A percentile compares a stretch with the other conserved stretches of the same genome.
phyloP scores from a whole-genome alignment of 2,113 vertebrate genomes.

The Burhinus bistriatus region DNA sequence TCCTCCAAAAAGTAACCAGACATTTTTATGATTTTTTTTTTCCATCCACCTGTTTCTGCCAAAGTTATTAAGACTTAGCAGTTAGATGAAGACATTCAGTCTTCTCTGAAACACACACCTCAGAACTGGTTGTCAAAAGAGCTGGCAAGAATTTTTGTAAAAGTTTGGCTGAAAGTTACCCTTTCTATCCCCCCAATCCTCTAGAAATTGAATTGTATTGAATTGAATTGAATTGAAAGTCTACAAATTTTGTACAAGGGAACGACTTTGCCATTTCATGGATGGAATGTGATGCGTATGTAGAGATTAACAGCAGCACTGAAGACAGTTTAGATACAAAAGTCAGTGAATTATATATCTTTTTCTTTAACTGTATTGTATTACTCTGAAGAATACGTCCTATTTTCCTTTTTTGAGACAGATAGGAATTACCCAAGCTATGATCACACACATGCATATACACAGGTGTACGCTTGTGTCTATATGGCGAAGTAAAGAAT shows the following conservation, averaged over 20 bases:
- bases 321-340: not conserved
- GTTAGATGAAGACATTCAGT: not conserved
- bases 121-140: not conserved
- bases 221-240: not conserved
- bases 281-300: not conserved
- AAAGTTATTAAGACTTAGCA: not conserved
- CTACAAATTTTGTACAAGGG: not conserved
- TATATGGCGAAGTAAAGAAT: not conserved
- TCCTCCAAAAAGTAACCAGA: not conserved
- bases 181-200: not conserved
- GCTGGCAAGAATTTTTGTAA: not conserved
- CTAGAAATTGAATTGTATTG: not conserved
- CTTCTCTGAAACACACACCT: not conserved
- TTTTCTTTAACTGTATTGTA: not conserved
- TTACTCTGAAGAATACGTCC: not conserved
- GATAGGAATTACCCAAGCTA: not conserved
- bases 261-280: not conserved
- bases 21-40: not conserved
- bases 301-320: not conserved
- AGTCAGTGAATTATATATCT: not conserved
- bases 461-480: fast-evolving
- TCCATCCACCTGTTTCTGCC: not conserved
- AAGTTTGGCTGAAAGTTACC: not conserved
- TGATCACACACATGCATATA: not conserved
- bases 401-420: not conserved